phyloP scores from a whole-genome alignment of 2,797 vertebrate genomes.

The Intellagama lesueurii region DNA sequence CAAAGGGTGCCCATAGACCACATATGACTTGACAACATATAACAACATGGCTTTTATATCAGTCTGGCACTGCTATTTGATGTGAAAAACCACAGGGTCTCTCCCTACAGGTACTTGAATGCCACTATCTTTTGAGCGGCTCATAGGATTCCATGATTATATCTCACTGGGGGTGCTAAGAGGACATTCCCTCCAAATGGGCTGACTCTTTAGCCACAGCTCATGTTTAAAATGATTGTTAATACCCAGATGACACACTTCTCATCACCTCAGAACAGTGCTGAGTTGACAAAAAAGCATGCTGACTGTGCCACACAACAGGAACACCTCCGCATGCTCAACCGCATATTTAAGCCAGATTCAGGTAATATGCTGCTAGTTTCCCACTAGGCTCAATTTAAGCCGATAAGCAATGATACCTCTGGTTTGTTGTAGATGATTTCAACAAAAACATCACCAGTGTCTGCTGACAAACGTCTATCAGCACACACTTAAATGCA shows the following conservation, averaged over 20 bases:
- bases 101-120: not conserved
- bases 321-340: not conserved
- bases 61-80: no score
- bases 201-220: conserved; percentile 19
- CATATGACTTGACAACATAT: no score
- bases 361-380: conserved; percentile 24
- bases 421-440: not conserved
- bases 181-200: conserved; percentile 11
- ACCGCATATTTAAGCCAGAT: conserved; percentile 13
- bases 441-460: not conserved
- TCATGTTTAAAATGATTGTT: conserved; percentile 10
- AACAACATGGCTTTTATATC: no score
- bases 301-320: conserved; percentile 10
- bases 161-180: not conserved
- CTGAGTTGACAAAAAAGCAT: conserved; percentile 34
- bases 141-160: conserved; percentile 18
- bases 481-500: not conserved
- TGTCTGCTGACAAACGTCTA: not conserved
- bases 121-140: not conserved
- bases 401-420: conserved; percentile 22
- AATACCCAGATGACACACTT: conserved; percentile 37
- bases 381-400: conserved; percentile 28
- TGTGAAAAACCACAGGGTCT: no score
- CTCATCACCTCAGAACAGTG: not conserved
- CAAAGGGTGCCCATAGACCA: no score